phyloP scores from a whole-genome alignment of 2,888 invertebrate genomes.

The Pycnomerus fuliginosus region DNA sequence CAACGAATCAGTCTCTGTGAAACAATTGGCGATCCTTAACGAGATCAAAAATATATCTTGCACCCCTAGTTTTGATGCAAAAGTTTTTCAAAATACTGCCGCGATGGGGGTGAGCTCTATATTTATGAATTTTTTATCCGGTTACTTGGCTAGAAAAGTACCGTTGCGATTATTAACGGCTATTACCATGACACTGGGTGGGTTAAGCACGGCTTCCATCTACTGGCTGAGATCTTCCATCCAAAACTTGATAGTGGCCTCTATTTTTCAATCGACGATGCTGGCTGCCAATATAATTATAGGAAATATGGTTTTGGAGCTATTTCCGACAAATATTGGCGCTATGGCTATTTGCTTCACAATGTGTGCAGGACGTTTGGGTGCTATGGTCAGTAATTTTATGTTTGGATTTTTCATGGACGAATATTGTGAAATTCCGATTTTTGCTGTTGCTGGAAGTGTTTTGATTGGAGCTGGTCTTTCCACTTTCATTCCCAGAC shows the following conservation, averaged over 20 bases:
- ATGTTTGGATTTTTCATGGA: slow-evolving; percentile 65
- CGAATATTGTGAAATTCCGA: slow-evolving; percentile 63
- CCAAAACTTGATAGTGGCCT: slow-evolving; percentile 60
- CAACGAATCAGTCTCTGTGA: slow-evolving; percentile 54
- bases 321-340: slow-evolving; percentile 53
- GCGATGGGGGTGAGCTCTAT: slow-evolving; percentile 67
- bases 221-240: slow-evolving; percentile 59
- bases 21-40: slow-evolving; percentile 33
- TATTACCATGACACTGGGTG: slow-evolving; percentile 54
- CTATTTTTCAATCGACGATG: slow-evolving; percentile 55
- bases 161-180: slow-evolving; percentile 44
- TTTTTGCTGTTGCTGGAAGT: slow-evolving; percentile 60
- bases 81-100: slow-evolving; percentile 66
- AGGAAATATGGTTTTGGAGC: slow-evolving; percentile 46
- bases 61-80: slow-evolving; percentile 58
- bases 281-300: slow-evolving; percentile 55
- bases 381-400: slow-evolving; percentile 65
- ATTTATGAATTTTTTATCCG: slow-evolving; percentile 64
- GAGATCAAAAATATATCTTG: slow-evolving; percentile 45
- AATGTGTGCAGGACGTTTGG: slow-evolving; percentile 64
- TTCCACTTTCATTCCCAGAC: slow-evolving; percentile 46
- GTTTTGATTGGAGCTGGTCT: slow-evolving; percentile 51
- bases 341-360: slow-evolving; percentile 66
- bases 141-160: slow-evolving; percentile 56
- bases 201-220: slow-evolving; percentile 59